These are phyloP conservation scores for Nothobranchius kuhntae DNA, from an alignment of 2,113 vertebrate species.

Conservation along the genomic window DNA sequence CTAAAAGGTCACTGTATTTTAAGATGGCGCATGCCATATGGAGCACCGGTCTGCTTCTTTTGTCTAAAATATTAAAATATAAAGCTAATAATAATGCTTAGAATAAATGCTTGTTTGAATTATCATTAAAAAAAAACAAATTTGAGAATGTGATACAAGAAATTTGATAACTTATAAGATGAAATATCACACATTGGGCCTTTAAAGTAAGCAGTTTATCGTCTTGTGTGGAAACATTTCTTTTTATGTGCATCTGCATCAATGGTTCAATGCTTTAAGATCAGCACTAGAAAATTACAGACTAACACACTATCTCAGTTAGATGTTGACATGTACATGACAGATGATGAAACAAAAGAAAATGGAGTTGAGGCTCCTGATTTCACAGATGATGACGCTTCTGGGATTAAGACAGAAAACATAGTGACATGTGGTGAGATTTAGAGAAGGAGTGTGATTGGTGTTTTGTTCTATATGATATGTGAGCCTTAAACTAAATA, in stretches of 20 bases:
- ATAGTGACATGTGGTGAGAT: constrained; percentile 4
- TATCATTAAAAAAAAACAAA: no score
- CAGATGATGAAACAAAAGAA: background rate
- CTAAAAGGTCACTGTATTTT: no score
- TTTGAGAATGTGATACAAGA: no score
- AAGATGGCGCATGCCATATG: no score
- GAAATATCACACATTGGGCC: no score
- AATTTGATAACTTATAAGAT: no score
- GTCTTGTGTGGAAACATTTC: constrained; percentile 33
- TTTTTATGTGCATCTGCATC: constrained; percentile 14
- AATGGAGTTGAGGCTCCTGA: constrained; percentile 3
- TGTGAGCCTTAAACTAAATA: constrained; percentile 15
- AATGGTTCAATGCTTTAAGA: constrained; percentile 10
- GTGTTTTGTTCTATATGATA: constrained; percentile 25
- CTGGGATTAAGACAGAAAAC: background rate
- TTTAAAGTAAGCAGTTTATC: constrained; percentile 16
- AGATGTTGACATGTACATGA: constrained; percentile 4
- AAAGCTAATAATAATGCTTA: no score
- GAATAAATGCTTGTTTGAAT: no score
- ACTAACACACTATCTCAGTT: background rate
- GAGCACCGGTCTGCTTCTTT: no score
- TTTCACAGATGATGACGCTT: constrained; percentile 19
- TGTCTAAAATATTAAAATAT: no score
- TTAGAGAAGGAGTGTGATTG: constrained; percentile 16
- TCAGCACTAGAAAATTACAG: background rate